Evolutionary conservation across 2,113 vertebrate species (phyloP), one percentile per base, ranked within the genome.

Genomic region (western clawed frog (Xenopus tropicalis)): DNA sequence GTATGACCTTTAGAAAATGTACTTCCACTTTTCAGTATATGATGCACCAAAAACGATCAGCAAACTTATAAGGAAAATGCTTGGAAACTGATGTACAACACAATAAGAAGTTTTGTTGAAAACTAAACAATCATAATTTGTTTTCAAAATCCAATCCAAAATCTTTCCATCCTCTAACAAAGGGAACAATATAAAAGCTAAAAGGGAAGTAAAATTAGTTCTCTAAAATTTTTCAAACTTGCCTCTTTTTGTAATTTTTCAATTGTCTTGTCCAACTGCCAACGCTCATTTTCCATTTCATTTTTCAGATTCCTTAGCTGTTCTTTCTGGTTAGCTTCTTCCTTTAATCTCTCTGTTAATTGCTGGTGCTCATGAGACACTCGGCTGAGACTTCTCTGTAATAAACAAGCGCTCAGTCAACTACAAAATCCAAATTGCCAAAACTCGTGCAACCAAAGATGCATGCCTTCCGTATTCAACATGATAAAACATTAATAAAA

Each of bases 171-270:
- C 10, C 6, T 5, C 29, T 37, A 37, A 54, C 9, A 54, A n/a
- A 54, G 2, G 16, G 17, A 20, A 54, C 16, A 54, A 54, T 17
- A 54, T 4, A 4, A 17, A 54, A n/a, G 19, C 52, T 17, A 54
- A 5, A 20, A n/a, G 4, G 3, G 1, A n/a, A 54, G 16, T 4
- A 4, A 10, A 54, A 54, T 17, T 37, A 2, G 14, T 37, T 7
- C 29, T 37, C 29, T 37, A 37, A 37, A 37, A 9, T 37, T 37
- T 37, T 16, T 66, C 61, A 25, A 46, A 66, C 88, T 78, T 82
- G 92, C 97, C 92, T 99, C 95, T 78, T 85, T 92, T 83, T 98
- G 95, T 62, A 99, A 89, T 80, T 95, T 97, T 71, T 97, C 95
- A 59, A 98, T 91, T 3, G 93, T 94, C 56, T 91, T 86, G 80